Evolutionary conservation across 2,888 invertebrate genomes (phyloP).

Genomic region (Caenorhabditis zanzibari): DNA sequence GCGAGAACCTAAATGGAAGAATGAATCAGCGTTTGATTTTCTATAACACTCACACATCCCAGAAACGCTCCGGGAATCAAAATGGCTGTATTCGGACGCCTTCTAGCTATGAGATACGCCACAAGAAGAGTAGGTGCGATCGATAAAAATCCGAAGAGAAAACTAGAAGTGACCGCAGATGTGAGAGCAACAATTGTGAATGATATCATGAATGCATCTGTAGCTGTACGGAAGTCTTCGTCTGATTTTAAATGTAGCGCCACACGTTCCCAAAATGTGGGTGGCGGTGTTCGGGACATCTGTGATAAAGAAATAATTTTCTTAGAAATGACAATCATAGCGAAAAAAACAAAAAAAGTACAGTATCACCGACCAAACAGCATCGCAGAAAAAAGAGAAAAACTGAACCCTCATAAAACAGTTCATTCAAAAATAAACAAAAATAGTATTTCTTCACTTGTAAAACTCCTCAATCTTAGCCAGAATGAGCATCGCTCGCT

Average conservation of each 20-base stretch:
- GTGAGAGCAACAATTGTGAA: conserved; percentile 17
- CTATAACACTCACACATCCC: conserved; percentile 70
- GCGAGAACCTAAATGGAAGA: conserved; percentile 69
- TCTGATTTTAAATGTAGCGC: conserved; percentile 38
- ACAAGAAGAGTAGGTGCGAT: neutral
- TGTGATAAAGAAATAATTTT: neutral
- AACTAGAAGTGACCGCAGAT: neutral
- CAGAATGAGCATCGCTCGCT: conserved; percentile 68
- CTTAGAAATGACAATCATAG: too few relatives aligned
- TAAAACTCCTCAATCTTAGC: conserved; percentile 43
- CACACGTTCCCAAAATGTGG: conserved; percentile 41
- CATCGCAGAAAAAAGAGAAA: too few relatives aligned
- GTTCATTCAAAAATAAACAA: neutral
- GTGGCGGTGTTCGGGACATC: conserved; percentile 41
- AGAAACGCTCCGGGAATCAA: conserved; percentile 57
- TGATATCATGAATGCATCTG: conserved; percentile 31
- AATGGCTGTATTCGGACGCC: conserved; percentile 29
- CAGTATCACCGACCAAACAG: too few relatives aligned
- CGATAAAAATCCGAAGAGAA: conserved; percentile 1
- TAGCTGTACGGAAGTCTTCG: conserved; percentile 45
- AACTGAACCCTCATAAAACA: too few relatives aligned
- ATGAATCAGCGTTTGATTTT: too few relatives aligned
- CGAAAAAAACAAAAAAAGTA: too few relatives aligned
- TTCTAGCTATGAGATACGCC: neutral
- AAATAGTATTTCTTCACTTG: conserved; percentile 10